Evolutionary conservation across 2,888 invertebrate genomes (phyloP), one percentile per base, ranked within the genome.

Genomic region (Tenthredo distinguenda): DNA sequence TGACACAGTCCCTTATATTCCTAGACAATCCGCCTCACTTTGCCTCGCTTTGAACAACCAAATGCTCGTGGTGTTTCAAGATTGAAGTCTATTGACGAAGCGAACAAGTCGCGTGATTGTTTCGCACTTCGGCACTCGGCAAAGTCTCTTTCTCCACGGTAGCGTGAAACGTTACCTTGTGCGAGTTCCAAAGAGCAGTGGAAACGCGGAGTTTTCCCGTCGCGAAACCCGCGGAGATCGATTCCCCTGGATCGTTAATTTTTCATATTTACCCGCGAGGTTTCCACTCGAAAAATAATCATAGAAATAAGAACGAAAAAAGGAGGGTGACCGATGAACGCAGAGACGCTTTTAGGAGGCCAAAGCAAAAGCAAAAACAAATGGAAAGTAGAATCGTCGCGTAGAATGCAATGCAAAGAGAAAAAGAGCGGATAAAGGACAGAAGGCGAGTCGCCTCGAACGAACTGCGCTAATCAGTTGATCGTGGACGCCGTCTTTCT

Each of bases 341-440:
- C 76, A 82, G 85, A 84, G 84, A 84, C 85, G 72, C 43, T 68
- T n/a, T 65, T n/a, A 86, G 76, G 84, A 87, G 86, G 86, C 85
- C 86, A 87, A 88, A 87, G 34, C 18, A 85, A 86, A 86, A 86
- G 87, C 82, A 86, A 87, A 86, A 85, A 87, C 79, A 82, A 84
- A 82, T 84, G 76, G 83, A 74, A 86, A 74, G 81, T 74, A 86
- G 77, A 68, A 68, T 68, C 68, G 68, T 68, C 68, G 68, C 68
- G 68, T 68, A 72, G 76, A 47, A 37, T n/a, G 47, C 55, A 34
- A 62, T 72, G 86, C 76, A 77, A 84, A 76, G 43, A 68, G 55
- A 82, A 34, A 79, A 77, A 85, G 26, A 37, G 68, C 65, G 77
- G 81, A 71, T 50, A 77, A 84, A 55, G 84, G 85, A 85, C 83